phyloP scores from a whole-genome alignment of 2,888 invertebrate genomes.

The Ornithoptera priamus region DNA sequence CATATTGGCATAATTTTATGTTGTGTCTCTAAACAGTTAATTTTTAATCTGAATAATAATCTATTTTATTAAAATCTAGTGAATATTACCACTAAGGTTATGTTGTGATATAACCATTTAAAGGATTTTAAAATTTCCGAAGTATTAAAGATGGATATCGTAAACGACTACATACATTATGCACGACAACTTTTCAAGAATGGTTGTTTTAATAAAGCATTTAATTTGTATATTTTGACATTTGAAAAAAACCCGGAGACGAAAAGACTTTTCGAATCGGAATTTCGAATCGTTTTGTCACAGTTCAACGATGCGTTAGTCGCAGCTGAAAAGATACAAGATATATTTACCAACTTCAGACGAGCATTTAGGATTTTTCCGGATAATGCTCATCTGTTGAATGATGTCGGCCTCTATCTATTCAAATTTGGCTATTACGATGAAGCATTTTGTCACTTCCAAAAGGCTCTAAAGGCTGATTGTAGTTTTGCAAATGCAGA shows the following conservation, averaged over 20 bases:
- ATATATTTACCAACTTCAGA: conserved; percentile 57
- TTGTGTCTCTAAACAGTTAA: neutral
- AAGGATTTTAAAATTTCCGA: neutral
- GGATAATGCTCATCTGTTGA: conserved; percentile 50
- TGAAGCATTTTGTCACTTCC: conserved; percentile 80
- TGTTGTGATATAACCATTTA: neutral
- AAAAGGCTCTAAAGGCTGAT: conserved; percentile 73
- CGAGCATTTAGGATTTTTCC: conserved; percentile 54
- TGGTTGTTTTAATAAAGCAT: conserved; percentile 52
- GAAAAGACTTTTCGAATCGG: conserved; percentile 45
- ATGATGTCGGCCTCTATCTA: conserved; percentile 64
- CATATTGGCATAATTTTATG: neutral
- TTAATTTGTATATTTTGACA: conserved; percentile 54
- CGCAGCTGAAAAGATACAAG: conserved; percentile 46
- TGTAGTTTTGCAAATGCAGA: conserved; percentile 79
- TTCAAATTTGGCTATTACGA: conserved; percentile 77
- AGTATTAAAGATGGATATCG: conserved; percentile 40
- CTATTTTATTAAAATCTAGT: conserved; percentile 3
- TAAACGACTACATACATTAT: conserved; percentile 43
- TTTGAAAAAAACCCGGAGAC: conserved; percentile 50
- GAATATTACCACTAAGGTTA: conserved; percentile 1
- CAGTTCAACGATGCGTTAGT: conserved; percentile 48
- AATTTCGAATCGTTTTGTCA: conserved; percentile 52
- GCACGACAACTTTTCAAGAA: conserved; percentile 48
- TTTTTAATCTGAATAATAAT: neutral